These are phyloP conservation scores for Sicus ferrugineus DNA, from an alignment of 2,888 invertebrate genomes.

Conservation along the genomic window DNA sequence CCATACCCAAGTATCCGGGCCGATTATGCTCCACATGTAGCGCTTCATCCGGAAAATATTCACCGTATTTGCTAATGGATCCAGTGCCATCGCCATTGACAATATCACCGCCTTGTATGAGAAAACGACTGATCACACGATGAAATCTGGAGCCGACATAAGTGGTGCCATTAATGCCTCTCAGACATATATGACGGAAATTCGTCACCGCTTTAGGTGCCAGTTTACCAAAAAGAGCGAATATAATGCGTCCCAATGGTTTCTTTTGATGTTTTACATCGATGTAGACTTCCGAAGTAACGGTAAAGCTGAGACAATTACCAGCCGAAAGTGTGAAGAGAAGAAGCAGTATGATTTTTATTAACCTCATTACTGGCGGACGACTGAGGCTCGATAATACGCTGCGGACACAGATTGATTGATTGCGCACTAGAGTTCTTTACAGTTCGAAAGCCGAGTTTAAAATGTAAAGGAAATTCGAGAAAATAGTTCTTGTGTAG, in stretches of 20 bases:
- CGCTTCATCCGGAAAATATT: conserved; percentile 86
- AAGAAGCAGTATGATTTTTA: conserved; percentile 38
- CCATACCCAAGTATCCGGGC: conserved; percentile 91
- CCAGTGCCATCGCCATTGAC: conserved; percentile 81
- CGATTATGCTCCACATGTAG: conserved; percentile 80
- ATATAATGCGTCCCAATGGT: conserved; percentile 77
- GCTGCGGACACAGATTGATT: neutral
- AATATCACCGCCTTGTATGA: conserved; percentile 94
- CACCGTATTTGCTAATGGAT: conserved; percentile 85
- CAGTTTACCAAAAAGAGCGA: conserved; percentile 83
- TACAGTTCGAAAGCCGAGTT: neutral
- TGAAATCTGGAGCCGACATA: conserved; percentile 85
- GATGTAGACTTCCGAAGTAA: conserved; percentile 73
- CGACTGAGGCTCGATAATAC: neutral
- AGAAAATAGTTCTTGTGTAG: neutral
- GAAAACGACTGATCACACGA: conserved; percentile 86
- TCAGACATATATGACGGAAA: conserved; percentile 81
- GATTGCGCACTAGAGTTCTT: neutral
- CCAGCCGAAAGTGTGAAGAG: conserved; percentile 37
- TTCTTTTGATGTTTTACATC: conserved; percentile 80
- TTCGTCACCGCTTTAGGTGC: conserved; percentile 88
- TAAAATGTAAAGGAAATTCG: neutral
- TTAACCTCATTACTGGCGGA: conserved; percentile 5
- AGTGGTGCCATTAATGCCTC: conserved; percentile 77
- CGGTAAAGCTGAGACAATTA: conserved; percentile 54